These are phyloP conservation scores for Latrodectus elegans DNA, from an alignment of 2,888 invertebrate species.

Conservation along the genomic window DNA sequence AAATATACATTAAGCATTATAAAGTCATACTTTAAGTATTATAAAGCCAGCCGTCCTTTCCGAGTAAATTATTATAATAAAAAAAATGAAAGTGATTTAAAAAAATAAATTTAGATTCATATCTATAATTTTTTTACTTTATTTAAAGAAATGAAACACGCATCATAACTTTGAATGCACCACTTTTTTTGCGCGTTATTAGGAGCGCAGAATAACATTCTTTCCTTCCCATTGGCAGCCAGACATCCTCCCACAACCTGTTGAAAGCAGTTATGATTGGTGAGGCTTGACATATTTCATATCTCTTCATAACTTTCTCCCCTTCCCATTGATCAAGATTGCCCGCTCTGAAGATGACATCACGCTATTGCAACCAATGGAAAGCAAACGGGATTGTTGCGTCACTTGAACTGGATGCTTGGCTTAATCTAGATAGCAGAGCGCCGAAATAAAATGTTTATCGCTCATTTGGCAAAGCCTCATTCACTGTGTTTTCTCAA, in stretches of 20 bases:
- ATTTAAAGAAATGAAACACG: too few relatives aligned
- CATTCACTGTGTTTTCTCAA: not conserved
- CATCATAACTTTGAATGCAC: too few relatives aligned
- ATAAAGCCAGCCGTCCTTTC: too few relatives aligned
- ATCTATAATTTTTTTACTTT: too few relatives aligned
- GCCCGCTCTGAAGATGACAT: constrained; percentile 52
- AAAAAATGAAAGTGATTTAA: too few relatives aligned
- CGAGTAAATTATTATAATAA: too few relatives aligned
- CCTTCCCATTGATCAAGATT: constrained; percentile 64
- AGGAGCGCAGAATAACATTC: not conserved
- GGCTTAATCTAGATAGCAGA: not conserved
- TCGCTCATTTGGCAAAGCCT: constrained; percentile 39
- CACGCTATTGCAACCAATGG: constrained; percentile 40
- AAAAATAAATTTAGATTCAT: too few relatives aligned
- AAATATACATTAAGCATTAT: too few relatives aligned
- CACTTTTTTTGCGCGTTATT: too few relatives aligned
- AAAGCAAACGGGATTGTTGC: constrained; percentile 28
- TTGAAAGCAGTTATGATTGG: constrained; percentile 61
- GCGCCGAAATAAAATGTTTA: not conserved
- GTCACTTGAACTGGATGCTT: constrained; percentile 30
- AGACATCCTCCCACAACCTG: constrained; percentile 56
- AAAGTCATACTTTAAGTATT: too few relatives aligned
- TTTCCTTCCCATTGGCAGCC: constrained; percentile 33
- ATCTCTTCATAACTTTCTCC: constrained; percentile 68
- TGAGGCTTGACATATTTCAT: constrained; percentile 64